phyloP scores from a whole-genome alignment of 2,113 vertebrate genomes.

The Hystrix brachyura region DNA sequence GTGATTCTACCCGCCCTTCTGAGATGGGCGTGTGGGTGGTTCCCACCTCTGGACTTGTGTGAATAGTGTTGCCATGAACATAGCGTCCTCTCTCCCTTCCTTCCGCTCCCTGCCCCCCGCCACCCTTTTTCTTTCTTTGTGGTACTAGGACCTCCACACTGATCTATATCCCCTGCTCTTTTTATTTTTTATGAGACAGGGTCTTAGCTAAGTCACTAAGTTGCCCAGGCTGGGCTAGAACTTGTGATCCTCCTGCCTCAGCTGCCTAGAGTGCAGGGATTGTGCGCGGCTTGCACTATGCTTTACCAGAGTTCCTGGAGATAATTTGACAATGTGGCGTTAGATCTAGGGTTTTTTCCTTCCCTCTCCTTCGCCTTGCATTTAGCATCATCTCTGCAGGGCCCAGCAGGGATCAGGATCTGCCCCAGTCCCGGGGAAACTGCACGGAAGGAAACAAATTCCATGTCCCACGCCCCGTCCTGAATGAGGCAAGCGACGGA shows the following conservation, averaged over 20 bases:
- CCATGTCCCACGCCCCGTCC: accelerated
- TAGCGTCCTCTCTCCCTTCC: background rate
- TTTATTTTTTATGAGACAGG: background rate
- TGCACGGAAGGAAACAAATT: background rate
- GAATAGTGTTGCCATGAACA: background rate
- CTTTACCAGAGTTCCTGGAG: background rate
- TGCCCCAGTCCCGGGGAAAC: background rate
- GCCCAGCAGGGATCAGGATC: background rate
- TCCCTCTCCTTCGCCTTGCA: background rate
- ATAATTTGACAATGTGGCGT: background rate
- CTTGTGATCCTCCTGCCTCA: background rate
- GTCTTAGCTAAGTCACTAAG: background rate
- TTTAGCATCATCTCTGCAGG: background rate
- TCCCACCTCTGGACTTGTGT: background rate
- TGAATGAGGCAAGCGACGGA: accelerated
- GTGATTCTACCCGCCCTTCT: accelerated
- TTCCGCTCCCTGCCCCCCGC: too few relatives aligned
- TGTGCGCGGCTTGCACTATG: background rate
- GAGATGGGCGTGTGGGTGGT: too few relatives aligned
- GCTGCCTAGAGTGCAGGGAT: background rate
- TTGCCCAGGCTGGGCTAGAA: background rate
- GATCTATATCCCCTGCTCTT: background rate
- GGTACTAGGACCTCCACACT: background rate
- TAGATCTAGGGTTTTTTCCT: background rate
- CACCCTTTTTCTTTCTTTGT: too few relatives aligned